phyloP scores from a whole-genome alignment of 2,888 invertebrate genomes.

The Pandemis corylana region DNA sequence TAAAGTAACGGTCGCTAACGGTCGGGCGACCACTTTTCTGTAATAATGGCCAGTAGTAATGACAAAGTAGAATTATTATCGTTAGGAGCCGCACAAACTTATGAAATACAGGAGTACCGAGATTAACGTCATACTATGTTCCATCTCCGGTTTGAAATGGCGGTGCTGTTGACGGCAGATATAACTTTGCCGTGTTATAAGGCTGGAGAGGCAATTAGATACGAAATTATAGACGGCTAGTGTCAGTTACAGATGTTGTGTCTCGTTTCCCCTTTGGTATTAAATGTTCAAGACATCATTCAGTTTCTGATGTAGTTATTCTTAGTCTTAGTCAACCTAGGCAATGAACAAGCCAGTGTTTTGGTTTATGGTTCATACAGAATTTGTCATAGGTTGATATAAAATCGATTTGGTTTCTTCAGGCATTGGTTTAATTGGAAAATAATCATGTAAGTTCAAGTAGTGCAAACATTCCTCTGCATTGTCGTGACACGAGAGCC shows the following conservation, averaged over 20 bases:
- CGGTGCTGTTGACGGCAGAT: slow-evolving; percentile 1
- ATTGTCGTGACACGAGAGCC: neutral
- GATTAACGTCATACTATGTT: neutral
- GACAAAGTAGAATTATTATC: slow-evolving; percentile 53
- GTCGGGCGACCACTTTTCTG: slow-evolving; percentile 52
- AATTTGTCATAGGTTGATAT: too few species aligned
- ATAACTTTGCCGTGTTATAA: slow-evolving; percentile 28
- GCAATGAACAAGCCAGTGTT: neutral
- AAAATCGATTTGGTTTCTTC: too few species aligned
- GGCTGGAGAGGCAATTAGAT: slow-evolving; percentile 45
- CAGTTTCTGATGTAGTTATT: slow-evolving; percentile 1
- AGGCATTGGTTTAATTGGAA: neutral
- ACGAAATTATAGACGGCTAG: slow-evolving; percentile 49
- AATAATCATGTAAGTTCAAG: neutral
- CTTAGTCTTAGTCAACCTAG: slow-evolving; percentile 10
- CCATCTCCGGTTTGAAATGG: neutral
- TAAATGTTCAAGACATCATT: slow-evolving; percentile 1
- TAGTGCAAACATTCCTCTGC: neutral
- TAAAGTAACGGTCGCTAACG: slow-evolving; percentile 60
- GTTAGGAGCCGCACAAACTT: slow-evolving; percentile 32
- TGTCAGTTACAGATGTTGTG: slow-evolving; percentile 46
- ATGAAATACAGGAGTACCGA: slow-evolving; percentile 14
- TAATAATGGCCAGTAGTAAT: slow-evolving; percentile 50
- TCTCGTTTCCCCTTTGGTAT: slow-evolving; percentile 21
- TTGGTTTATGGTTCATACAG: neutral